Evolutionary conservation across 2,113 vertebrate genomes (phyloP).

Genomic region (Bos taurus): ARS-UCD2.0 NC_037351.1:56656501-56657000

Average conservation of each 20-base stretch:
- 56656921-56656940: neutral
- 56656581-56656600: neutral
- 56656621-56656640: neutral
- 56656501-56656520: neutral
- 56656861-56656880: neutral
- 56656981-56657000: neutral
- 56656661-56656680: neutral
- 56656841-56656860: neutral
- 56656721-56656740: neutral
- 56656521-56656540: neutral
- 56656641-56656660: neutral
- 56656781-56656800: neutral
- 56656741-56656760: neutral
- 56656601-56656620: neutral
- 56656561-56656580: neutral
- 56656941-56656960: neutral
- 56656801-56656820: neutral
- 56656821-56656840: neutral
- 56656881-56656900: neutral
- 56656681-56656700: neutral
- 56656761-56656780: neutral
- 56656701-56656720: neutral
- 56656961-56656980: neutral
- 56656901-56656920: neutral
- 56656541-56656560: neutral